These are phyloP conservation scores for Atopsyche davidsoni DNA, from an alignment of 1,140 invertebrate species.

Conservation along the genomic window DNA sequence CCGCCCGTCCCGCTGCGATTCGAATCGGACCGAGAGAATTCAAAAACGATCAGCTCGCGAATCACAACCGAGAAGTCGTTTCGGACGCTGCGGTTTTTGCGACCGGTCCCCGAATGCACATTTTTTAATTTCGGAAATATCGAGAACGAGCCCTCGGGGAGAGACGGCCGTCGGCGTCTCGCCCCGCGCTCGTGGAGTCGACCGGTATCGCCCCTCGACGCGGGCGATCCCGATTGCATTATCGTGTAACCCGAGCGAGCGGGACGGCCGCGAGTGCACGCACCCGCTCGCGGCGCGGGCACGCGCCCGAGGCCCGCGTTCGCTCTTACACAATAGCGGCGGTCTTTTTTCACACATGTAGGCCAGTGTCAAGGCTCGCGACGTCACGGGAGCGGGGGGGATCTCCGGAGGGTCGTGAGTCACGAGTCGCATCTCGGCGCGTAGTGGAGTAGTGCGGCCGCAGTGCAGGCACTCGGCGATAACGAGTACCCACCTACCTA, in stretches of 20 bases:
- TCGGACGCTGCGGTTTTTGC: neutral
- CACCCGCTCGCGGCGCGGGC: no score
- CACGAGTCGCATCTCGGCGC: neutral
- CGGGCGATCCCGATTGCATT: no score
- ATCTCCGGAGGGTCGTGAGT: neutral
- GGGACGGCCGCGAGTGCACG: no score
- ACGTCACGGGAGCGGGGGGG: neutral
- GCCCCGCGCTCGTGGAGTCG: no score
- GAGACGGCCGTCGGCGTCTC: constrained; percentile 13
- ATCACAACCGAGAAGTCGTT: no score
- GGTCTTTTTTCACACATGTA: constrained; percentile 1
- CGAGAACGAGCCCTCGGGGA: neutral
- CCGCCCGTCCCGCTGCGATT: neutral
- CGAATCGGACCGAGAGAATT: neutral
- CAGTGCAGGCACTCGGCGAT: constrained; percentile 1
- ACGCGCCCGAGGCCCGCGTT: no score
- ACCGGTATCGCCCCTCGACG: no score
- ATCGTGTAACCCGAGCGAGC: no score
- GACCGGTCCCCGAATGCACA: neutral
- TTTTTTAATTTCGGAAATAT: no score
- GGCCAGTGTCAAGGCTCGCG: neutral
- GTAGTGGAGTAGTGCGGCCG: neutral
- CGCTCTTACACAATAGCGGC: no score
- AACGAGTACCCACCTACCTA: no score
- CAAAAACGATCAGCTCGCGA: no score